Base-by-base conservation (phyloP, 2,888 invertebrate species). In the Tetragnatha montana region DNA sequence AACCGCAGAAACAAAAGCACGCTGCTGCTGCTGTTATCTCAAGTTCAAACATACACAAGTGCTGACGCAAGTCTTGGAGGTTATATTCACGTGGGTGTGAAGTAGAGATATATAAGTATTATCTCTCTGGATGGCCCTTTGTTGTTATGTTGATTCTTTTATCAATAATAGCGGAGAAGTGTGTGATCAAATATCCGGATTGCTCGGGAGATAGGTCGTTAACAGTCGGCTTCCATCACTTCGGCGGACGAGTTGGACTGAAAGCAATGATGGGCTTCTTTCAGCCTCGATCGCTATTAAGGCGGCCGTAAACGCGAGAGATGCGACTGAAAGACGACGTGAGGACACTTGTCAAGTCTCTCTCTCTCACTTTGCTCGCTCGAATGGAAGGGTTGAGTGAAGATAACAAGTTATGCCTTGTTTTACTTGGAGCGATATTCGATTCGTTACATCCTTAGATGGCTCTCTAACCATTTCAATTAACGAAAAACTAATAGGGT, bases 51-150 rank as follows among this genome's bases (percentile, higher is more conserved):
- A 88, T 60, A 82, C 81, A 82, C 22, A 84, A 85, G 81, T 81
- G 85, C 81, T 89, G 85, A 89, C 81, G 89, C 89, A 89, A 85
- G 81, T 49, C 78, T 69, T 81, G 17, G 51, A 75, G 74, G 71
- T 68, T 73, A 51, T 14, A 51, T 51, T 84, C 84, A 89, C 89
- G 89, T 89, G 89, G 89, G 85, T 85, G 89, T 89, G 85, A 89
- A 89, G 71, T 81, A 19, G 85, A 89, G 81, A 89, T 85, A 88
- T 35, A 35, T 21, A 51, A 69, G 82, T n/a, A 82, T 82, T 88
- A 88, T 88, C 88, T 51, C 71, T 60, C 35, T 21, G n/a, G 60
- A 17, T 17, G 12, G 47, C 50, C 22, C 70, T 87, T 74, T 71
- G 17, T 60, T 60, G 10, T 60, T 60, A 60, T 74, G 60, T 83